Base-by-base conservation (phyloP, 2,797 vertebrate genomes). In the Hippocampus kuda region DNA sequence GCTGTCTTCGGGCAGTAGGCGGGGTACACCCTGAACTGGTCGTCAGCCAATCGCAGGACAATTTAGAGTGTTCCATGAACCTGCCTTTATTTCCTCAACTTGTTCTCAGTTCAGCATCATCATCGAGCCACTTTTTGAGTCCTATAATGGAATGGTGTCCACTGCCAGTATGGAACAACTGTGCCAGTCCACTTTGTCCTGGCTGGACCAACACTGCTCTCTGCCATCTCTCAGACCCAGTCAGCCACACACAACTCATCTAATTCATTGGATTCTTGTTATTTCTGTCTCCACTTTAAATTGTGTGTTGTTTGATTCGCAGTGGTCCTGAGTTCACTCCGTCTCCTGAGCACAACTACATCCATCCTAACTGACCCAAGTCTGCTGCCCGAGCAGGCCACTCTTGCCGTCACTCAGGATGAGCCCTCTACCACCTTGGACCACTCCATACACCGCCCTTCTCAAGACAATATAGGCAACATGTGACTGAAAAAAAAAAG, bases 151-250 rank as follows among this genome's bases (percentile, higher is more conserved):
- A 20, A 96, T 97, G 95, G 96, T 99, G 75, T 99, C 97, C 77
- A 98, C 95, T 0, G 90, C 93, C 73, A 98, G 93, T 70, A 78
- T 94, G 77, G 92, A 97, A 61, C 96, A 94, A 75, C 89, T 99
- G 77, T 94, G 91, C n/a, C 91, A 92, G 59, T 95, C 95, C 3
- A 94, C 95, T 0, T 86, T 99, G 0, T 88, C 93, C 77, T 99
- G 97, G 97, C 82, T 99, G 89, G 95, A 99, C 69, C 95, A 96
- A 71, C 92, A 97, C 87, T 99, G 97, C 73, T 95, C 95, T 22
- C 92, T 99, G 65, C 95, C 94, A 4, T 88, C 88, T 0, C 92
- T 99, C 22, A 91, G 96, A 76, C 95, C 96, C 30, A 93, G 97
- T 99, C 87, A 84, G 95, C 93, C 60, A 48, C 0, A 11, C 24